Evolutionary conservation across 1,140 invertebrate genomes (phyloP), one percentile per base, ranked within the genome.

Genomic region (Oncopodura yosiiana): DNA sequence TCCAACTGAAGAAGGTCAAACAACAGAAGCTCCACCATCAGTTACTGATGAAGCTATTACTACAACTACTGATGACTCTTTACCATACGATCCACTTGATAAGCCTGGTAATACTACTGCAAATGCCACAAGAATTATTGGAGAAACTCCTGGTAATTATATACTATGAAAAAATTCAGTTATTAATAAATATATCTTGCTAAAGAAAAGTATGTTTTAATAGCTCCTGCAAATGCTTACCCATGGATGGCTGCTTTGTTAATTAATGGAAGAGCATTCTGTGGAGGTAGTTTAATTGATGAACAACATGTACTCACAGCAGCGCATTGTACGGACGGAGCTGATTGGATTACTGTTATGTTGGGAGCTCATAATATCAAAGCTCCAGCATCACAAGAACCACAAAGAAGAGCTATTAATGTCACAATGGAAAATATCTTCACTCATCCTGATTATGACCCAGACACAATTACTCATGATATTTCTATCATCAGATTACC

Each of bases 201-300:
- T n/a, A n/a, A n/a, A n/a, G 38, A 12, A 14, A 41, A 9, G 38
- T 19, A 9, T 41, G 6, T 41, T 6, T 1, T 67, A 14, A 12
- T 9, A 56, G 53, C 53, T 11, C 52, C 60, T 1, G 42, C 45
- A 26, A 50, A 54, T 21, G 58, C 62, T n/a, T 63, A 56, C 46
- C 63, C 63, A 27, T 65, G 63, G 63, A 65, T 65, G 63, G 63
- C 45, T 16, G 60, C 60, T 27, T 29, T 65, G n/a, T 23, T 62
- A 14, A 65, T 65, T 56, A 61, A 65, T 38, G 58, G 53, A 3
- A 51, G 43, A 42, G 45, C 52, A 16, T 62, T 65, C 30, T 65
- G 63, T 41, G 63, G 63, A 1, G 60, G 81, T 0, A 52, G 48
- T 29, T 24, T 63, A 2, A 63, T 63, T 30, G 49, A 55, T 21